A percentile compares a stretch with the other conserved stretches of the same genome.
phyloP scores from a whole-genome alignment of 2,113 vertebrate species.

The Cyphomyrus discorhynchus region DNA sequence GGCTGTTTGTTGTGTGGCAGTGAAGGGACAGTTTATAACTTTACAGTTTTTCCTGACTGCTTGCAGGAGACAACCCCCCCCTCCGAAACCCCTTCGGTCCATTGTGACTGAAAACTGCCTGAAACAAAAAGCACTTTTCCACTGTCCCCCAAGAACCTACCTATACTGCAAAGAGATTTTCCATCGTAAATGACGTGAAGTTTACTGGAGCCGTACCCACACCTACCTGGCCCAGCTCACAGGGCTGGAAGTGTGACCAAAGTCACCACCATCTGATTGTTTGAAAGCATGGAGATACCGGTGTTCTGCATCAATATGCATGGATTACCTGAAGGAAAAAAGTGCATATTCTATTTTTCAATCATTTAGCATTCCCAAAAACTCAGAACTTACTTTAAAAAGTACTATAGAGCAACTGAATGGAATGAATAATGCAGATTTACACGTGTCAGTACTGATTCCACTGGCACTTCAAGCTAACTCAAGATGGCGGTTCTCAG shows the following conservation, averaged over 20 bases:
- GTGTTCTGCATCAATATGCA: not conserved
- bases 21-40: slow-evolving; percentile 18
- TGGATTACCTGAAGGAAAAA: not conserved
- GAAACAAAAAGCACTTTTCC: not conserved
- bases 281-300: not conserved
- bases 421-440: not conserved
- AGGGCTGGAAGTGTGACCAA: not conserved
- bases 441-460: not conserved
- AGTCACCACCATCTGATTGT: not conserved
- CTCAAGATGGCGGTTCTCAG: not conserved
- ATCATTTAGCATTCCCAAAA: not conserved
- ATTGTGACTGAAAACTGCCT: not conserved
- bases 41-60: not conserved
- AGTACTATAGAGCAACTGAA: not conserved
- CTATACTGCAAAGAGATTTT: not conserved
- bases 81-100: not conserved
- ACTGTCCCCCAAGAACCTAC: not conserved
- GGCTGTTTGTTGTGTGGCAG: slow-evolving; percentile 22
- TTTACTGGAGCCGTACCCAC: no score
- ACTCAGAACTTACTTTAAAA: not conserved
- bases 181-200: not conserved
- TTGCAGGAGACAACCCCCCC: not conserved
- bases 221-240: not conserved
- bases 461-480: not conserved
- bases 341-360: not conserved